A percentile compares a stretch with the other conserved stretches of the same genome.
phyloP scores from a whole-genome alignment of 1,140 invertebrate species.

The Zaprionus camerounensis region DNA sequence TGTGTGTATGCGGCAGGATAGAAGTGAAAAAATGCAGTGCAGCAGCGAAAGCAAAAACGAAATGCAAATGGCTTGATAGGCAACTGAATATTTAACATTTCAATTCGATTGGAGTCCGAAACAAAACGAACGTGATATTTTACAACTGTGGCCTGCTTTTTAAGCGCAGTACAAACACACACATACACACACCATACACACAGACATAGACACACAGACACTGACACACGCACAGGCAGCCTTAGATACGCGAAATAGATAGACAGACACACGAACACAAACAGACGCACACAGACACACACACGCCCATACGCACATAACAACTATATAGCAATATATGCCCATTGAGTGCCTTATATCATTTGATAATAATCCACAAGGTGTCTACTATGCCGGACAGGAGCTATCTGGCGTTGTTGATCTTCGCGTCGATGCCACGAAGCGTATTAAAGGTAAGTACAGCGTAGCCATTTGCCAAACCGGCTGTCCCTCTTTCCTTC shows the following conservation, averaged over 20 bases:
- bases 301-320: conserved; percentile 38
- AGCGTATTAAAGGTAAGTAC: conserved; percentile 79
- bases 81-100: conserved; percentile 65
- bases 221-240: conserved; percentile 7
- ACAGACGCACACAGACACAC: conserved; percentile 6
- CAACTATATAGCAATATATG: conserved; percentile 81
- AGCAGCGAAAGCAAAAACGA: conserved; percentile 60
- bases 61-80: conserved; percentile 71
- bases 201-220: conserved; percentile 17
- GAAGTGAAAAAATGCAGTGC: conserved; percentile 67
- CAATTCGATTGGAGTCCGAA: conserved; percentile 40
- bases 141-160: conserved; percentile 72
- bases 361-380: conserved; percentile 85
- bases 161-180: conserved; percentile 50
- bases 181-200: conserved; percentile 12
- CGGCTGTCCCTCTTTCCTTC: neutral
- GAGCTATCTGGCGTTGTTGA: conserved; percentile 85
- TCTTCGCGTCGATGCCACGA: conserved; percentile 79
- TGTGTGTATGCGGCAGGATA: conserved; percentile 56
- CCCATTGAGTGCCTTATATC: conserved; percentile 85
- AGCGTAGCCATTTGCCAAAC: neutral
- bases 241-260: neutral
- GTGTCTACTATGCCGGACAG: conserved; percentile 86
- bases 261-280: conserved; percentile 8
- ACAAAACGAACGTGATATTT: conserved; percentile 68